Evolutionary conservation across 2,888 invertebrate species (phyloP).

Genomic region (Sussaba pulchella): DNA sequence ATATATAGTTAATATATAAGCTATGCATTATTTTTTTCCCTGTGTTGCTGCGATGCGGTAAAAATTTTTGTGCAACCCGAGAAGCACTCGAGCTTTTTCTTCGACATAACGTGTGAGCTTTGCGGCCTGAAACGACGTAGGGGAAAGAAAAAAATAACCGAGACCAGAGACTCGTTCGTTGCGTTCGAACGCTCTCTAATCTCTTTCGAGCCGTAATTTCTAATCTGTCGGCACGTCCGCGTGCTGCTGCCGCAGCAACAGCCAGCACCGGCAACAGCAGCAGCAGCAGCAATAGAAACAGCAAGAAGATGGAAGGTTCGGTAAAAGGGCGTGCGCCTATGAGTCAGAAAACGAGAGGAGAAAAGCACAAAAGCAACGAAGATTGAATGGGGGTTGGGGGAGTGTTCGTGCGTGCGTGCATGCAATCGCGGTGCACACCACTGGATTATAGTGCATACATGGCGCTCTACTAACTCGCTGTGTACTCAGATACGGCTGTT

Average conservation of each 20-base stretch:
- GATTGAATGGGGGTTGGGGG: conserved; percentile 7
- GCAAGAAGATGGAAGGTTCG: conserved; percentile 35
- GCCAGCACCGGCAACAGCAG: neutral
- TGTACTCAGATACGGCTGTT: neutral
- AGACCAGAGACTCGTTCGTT: conserved; percentile 47
- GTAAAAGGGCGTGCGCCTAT: conserved; percentile 39
- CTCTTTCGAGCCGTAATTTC: conserved; percentile 64
- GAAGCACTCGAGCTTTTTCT: conserved; percentile 24
- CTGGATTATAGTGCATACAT: neutral
- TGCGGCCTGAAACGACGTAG: conserved; percentile 25
- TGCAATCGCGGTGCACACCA: conserved; percentile 7
- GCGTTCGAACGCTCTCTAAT: conserved; percentile 55
- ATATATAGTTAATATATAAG: too few relatives aligned
- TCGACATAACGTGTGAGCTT: conserved; percentile 12
- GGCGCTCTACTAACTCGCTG: neutral
- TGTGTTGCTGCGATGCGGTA: too few relatives aligned
- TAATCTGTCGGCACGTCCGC: conserved; percentile 64
- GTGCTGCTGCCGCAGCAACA: neutral
- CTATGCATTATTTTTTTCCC: too few relatives aligned
- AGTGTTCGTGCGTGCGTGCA: conserved; percentile 11
- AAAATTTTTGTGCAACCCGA: neutral
- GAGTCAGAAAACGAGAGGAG: conserved; percentile 55
- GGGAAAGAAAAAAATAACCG: conserved; percentile 25
- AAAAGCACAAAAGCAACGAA: conserved; percentile 29
- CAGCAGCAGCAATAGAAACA: neutral